Conservation (phyloP, 1,140 invertebrate species). For the Capitella teleta region DNA sequence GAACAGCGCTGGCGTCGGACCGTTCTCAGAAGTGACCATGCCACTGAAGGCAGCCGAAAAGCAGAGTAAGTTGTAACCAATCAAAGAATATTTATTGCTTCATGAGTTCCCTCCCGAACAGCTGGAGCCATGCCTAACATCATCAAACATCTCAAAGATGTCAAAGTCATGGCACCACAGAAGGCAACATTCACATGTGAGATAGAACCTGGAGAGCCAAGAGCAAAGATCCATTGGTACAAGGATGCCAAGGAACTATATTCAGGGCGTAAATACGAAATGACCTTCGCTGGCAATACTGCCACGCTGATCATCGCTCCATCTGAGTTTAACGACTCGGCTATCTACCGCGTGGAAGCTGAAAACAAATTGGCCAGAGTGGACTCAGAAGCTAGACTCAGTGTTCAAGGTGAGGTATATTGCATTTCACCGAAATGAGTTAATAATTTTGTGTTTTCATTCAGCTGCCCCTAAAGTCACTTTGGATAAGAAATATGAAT, state of each 20-base stretch:
- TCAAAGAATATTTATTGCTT: background rate
- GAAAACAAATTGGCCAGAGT: conserved; percentile 32
- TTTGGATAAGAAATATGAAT: conserved; percentile 33
- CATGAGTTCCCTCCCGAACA: too few relatives aligned
- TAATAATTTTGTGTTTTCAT: conserved; percentile 4
- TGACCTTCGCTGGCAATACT: conserved; percentile 32
- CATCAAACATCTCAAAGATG: conserved; percentile 7
- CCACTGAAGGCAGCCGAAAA: conserved; percentile 55
- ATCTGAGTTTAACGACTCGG: conserved; percentile 32
- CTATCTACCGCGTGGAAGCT: conserved; percentile 30
- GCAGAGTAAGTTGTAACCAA: background rate
- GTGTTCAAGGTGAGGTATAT: conserved; percentile 31
- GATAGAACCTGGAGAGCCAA: conserved; percentile 7
- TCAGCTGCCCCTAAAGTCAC: conserved; percentile 32
- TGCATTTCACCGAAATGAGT: background rate
- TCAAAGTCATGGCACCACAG: conserved; percentile 4
- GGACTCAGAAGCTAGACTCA: conserved; percentile 32
- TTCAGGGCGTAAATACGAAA: conserved; percentile 34
- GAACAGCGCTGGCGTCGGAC: conserved; percentile 89
- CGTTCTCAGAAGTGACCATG: conserved; percentile 79
- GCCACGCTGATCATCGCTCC: conserved; percentile 35
- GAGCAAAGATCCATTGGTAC: conserved; percentile 9
- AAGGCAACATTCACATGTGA: conserved; percentile 7
- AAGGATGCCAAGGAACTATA: conserved; percentile 29
- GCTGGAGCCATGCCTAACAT: conserved; percentile 13